Percentiles rank a stretch among this genome's conserved stretches.
Evolutionary conservation across 2,888 invertebrate species (phyloP).

Genomic region (Malacosoma neustria): DNA sequence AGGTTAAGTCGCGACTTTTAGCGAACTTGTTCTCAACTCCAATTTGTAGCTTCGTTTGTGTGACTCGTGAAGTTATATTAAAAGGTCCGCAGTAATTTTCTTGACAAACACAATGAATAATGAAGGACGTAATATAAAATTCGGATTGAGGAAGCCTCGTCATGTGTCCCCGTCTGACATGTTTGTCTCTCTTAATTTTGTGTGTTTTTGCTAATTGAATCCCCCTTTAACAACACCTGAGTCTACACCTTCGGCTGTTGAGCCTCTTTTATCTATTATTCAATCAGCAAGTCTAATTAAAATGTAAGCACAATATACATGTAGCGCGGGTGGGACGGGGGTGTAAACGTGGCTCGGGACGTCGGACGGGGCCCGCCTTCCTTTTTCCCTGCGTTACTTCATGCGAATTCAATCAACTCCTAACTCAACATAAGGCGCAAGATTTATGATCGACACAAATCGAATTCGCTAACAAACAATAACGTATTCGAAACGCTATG

Average conservation of each 20-base stretch:
- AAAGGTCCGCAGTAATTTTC: slow-evolving; percentile 72
- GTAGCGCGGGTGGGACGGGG: slow-evolving; percentile 1
- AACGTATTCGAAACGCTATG: slow-evolving; percentile 69
- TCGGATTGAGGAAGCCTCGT: slow-evolving; percentile 62
- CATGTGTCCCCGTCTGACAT: slow-evolving; percentile 53
- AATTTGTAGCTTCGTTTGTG: slow-evolving; percentile 58
- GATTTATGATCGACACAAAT: slow-evolving; percentile 75
- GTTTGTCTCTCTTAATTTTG: slow-evolving; percentile 70
- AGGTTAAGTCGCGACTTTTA: slow-evolving; percentile 48
- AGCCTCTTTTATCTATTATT: slow-evolving; percentile 46
- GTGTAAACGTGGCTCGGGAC: neutral
- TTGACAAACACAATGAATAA: slow-evolving; percentile 70
- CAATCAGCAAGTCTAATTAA: slow-evolving; percentile 49
- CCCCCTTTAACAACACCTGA: slow-evolving; percentile 50
- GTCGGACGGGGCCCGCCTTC: slow-evolving; percentile 4
- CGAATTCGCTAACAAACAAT: slow-evolving; percentile 74
- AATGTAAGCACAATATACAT: slow-evolving; percentile 17
- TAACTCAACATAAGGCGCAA: slow-evolving; percentile 72
- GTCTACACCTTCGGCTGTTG: slow-evolving; percentile 13
- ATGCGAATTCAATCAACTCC: slow-evolving; percentile 64
- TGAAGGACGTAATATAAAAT: slow-evolving; percentile 69
- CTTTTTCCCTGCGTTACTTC: slow-evolving; percentile 36
- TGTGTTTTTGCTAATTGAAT: slow-evolving; percentile 73
- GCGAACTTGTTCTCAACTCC: slow-evolving; percentile 57
- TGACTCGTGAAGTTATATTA: slow-evolving; percentile 68